Evolutionary conservation across 2,797 vertebrate species (phyloP), one percentile per base, ranked within the genome.

Genomic region (Myotis myotis): DNA sequence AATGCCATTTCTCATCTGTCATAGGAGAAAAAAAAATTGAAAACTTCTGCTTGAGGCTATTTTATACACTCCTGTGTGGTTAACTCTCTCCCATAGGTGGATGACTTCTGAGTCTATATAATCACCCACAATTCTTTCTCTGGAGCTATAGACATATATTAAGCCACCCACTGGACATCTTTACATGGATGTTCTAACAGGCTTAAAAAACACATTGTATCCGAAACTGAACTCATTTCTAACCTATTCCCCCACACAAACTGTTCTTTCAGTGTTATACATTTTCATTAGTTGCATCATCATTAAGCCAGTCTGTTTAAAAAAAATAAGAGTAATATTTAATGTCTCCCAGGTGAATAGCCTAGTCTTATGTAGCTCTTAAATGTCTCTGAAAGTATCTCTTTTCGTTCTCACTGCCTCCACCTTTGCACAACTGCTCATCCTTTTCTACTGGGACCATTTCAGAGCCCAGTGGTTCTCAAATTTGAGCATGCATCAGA

Each of bases 1-100:
- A 72, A 89, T 33, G 47, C 17, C 33, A 74, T 89, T 90, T 28
- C 72, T 95, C 57, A 95, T 82, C n/a, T 79, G 41, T 87, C 33
- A 51, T 0, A 62, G n/a, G 13, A 75, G 70, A 90, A 84, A 15
- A 66, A 66, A 87, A 88, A 70, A 38, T 20, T 93, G 86, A 86
- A 90, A 78, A 71, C 30, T 51, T 68, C 16, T 83, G 28, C 86
- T 85, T 0, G 2, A 53, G 89, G 91, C 49, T 94, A 0, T 76
- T 72, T 92, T 25, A n/a, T 85, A 13, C n/a, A 44, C 28, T 25
- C 22, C 12, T 55, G 16, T 62, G 49, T 82, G 17, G 71, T 44
- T 85, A 36, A 53, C 62, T 93, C 9, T 94, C 47, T 41, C 20
- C 57, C 23, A 12, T 80, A 25, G 23, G 2, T 70, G 83, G 47